Percentiles rank a stretch among this genome's conserved stretches.
phyloP scores from a whole-genome alignment of 2,797 vertebrate genomes.

The Serranus cabrilla region DNA sequence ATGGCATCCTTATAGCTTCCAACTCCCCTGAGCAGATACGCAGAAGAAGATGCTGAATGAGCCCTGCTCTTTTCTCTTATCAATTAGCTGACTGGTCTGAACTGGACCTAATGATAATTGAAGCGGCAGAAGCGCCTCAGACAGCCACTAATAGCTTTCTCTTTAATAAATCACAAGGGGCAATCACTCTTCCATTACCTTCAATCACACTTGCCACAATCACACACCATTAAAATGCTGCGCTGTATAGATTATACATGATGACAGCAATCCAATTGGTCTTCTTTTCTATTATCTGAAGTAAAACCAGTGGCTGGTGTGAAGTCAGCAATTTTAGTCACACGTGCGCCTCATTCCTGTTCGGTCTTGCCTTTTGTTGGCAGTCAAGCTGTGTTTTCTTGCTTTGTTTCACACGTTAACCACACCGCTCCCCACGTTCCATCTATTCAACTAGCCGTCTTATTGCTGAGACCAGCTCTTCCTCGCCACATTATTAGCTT shows the following conservation, averaged over 20 bases:
- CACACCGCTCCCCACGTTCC: background rate
- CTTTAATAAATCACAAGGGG: conserved; percentile 74
- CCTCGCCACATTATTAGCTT: conserved; percentile 73
- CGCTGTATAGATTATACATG: conserved; percentile 30
- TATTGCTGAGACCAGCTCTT: conserved; percentile 66
- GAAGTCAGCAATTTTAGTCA: conserved; percentile 60
- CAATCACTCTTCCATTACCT: conserved; percentile 69
- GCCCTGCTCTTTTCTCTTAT: conserved; percentile 40
- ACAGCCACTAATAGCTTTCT: conserved; percentile 64
- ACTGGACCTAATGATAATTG: conserved; percentile 71
- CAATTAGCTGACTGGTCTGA: conserved; percentile 76
- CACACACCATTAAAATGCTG: conserved; percentile 48
- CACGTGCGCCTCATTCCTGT: conserved; percentile 19
- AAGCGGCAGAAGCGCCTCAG: conserved; percentile 57
- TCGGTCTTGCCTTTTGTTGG: conserved; percentile 42
- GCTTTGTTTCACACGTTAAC: conserved; percentile 46
- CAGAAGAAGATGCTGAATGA: conserved; percentile 46
- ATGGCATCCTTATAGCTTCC: background rate
- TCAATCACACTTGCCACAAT: conserved; percentile 64
- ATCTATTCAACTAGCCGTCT: conserved; percentile 29
- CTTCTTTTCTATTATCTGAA: conserved; percentile 35
- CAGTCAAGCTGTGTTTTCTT: conserved; percentile 32
- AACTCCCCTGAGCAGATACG: conserved; percentile 10
- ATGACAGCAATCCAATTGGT: conserved; percentile 51
- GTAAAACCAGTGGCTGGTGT: conserved; percentile 41